These are phyloP conservation scores for Saxidomus purpurata DNA, from an alignment of 1,140 invertebrate species.

Conservation along the genomic window DNA sequence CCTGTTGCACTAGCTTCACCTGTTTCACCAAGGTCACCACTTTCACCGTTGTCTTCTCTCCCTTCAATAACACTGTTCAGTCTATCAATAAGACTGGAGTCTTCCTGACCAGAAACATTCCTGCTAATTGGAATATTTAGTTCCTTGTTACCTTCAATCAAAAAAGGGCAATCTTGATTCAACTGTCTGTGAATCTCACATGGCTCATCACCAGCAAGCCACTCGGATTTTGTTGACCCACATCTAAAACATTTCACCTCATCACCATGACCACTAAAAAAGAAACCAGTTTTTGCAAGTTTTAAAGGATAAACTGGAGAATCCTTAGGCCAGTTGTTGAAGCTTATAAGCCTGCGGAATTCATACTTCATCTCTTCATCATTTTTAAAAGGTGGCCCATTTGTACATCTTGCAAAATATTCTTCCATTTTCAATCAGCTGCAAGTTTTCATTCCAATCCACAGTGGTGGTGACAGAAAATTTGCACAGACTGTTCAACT, in stretches of 20 bases:
- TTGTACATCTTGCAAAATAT: slow-evolving; percentile 41
- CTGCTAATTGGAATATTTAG: slow-evolving; percentile 9
- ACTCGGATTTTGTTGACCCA: slow-evolving; percentile 45
- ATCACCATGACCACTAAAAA: slow-evolving; percentile 63
- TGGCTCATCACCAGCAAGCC: slow-evolving; percentile 59
- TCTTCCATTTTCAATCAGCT: slow-evolving; percentile 26
- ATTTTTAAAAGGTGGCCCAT: slow-evolving; percentile 50
- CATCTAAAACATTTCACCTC: slow-evolving; percentile 69
- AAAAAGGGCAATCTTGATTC: slow-evolving; percentile 59
- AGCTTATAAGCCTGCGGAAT: slow-evolving; percentile 48
- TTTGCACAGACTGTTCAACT: not conserved
- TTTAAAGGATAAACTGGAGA: slow-evolving; percentile 33
- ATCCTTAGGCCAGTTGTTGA: slow-evolving; percentile 45
- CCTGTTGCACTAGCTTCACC: not conserved
- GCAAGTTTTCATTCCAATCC: not conserved
- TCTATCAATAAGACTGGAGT: not conserved
- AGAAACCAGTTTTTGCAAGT: slow-evolving; percentile 69
- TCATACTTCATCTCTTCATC: slow-evolving; percentile 64
- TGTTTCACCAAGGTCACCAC: not conserved
- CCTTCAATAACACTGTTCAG: not conserved
- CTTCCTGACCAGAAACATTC: not conserved
- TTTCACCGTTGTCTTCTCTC: not conserved
- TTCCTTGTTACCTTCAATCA: not conserved
- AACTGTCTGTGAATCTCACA: slow-evolving; percentile 50
- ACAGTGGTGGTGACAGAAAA: not conserved